phyloP scores from a whole-genome alignment of 1,140 invertebrate genomes.

The Diprion similis region DNA sequence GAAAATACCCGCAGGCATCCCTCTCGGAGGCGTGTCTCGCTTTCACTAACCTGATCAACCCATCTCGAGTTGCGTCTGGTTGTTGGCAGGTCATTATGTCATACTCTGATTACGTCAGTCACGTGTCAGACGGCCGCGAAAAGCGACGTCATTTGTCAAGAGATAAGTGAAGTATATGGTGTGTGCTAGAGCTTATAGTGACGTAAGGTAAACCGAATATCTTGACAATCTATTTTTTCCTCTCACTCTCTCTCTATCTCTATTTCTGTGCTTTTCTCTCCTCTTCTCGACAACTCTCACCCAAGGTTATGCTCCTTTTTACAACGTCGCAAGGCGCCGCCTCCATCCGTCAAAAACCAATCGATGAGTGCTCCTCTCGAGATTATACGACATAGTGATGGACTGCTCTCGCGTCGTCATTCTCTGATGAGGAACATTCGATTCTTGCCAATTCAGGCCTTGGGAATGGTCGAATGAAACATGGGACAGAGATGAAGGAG shows the following conservation, averaged over 20 bases:
- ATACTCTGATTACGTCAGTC: slow-evolving; percentile 5
- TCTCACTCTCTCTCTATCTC: neutral
- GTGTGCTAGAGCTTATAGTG: neutral
- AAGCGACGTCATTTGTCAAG: neutral
- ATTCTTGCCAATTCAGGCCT: neutral
- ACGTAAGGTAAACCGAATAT: neutral
- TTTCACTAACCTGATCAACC: slow-evolving; percentile 6
- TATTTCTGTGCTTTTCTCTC: neutral
- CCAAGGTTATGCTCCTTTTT: too few relatives aligned
- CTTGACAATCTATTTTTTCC: neutral
- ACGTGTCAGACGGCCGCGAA: neutral
- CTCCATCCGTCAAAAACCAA: neutral
- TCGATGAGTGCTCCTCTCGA: neutral
- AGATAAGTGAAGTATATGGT: too few relatives aligned
- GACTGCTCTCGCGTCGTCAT: neutral
- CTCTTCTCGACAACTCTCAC: neutral
- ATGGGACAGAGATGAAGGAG: neutral
- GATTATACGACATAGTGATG: neutral
- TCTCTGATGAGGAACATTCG: too few relatives aligned
- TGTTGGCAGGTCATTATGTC: slow-evolving; percentile 5
- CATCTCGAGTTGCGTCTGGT: neutral
- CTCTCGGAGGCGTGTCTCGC: neutral
- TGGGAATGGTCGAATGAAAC: neutral
- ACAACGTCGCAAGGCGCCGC: neutral
- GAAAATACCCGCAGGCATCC: too few relatives aligned